phyloP scores from a whole-genome alignment of 1,140 invertebrate species.

The Brachionus koreanus region DNA sequence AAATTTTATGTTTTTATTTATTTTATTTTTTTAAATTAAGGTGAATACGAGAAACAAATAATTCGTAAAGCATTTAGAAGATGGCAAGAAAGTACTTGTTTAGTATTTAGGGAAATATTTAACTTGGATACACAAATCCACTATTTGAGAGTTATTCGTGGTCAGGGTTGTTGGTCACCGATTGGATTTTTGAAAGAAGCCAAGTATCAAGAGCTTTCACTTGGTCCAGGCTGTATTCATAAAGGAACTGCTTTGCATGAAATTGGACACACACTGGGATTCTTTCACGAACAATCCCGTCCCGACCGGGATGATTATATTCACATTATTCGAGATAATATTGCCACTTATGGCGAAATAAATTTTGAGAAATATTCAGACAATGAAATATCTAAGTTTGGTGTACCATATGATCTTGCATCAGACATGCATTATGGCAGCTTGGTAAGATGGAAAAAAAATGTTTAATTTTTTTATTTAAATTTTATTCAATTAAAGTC shows the following conservation, averaged over 20 bases:
- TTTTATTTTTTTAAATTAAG: not conserved
- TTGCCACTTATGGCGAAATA: conserved; percentile 57
- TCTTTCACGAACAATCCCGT: conserved; percentile 66
- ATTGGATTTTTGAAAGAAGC: not conserved
- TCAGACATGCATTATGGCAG: conserved; percentile 57
- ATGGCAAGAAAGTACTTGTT: conserved; percentile 39
- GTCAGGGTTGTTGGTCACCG: conserved; percentile 29
- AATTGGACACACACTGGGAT: conserved; percentile 60
- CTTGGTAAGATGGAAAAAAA: conserved; percentile 44
- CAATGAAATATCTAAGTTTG: conserved; percentile 55
- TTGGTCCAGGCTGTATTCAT: conserved; percentile 1
- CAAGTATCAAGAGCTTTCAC: conserved; percentile 7
- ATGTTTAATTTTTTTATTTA: not conserved
- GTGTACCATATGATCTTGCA: conserved; percentile 61
- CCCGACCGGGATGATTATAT: conserved; percentile 67
- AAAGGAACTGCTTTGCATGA: conserved; percentile 55
- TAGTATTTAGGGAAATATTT: conserved; percentile 14
- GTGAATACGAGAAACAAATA: not conserved
- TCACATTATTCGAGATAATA: conserved; percentile 65
- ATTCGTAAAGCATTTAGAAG: not conserved
- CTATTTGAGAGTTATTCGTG: not conserved
- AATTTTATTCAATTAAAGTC: conserved; percentile 14
- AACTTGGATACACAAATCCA: not conserved
- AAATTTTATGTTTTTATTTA: not conserved
- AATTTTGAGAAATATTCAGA: conserved; percentile 60